A percentile compares a stretch with the other conserved stretches of the same genome.
These are phyloP conservation scores for Ascidia mentula DNA, from an alignment of 23 tunicate species.

Conservation along the genomic window DNA sequence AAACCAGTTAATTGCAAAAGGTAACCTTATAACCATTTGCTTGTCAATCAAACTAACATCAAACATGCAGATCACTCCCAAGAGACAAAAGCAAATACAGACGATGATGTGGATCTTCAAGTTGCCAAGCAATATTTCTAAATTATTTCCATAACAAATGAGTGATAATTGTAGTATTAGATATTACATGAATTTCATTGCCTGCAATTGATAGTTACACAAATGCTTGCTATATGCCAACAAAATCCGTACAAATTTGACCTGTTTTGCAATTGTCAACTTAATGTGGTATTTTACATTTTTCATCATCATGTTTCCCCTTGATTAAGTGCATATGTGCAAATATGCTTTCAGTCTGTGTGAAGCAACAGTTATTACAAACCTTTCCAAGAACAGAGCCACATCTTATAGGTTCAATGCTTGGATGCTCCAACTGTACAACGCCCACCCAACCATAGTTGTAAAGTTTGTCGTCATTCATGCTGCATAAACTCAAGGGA, in stretches of 20 bases:
- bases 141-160: neutral
- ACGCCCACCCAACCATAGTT: constrained; percentile 64
- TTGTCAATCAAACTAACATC: neutral
- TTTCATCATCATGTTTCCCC: no score
- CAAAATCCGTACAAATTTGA: no score
- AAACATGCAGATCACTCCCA: neutral
- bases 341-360: no score
- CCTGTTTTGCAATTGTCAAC: no score
- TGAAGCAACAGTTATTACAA: no score
- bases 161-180: no score
- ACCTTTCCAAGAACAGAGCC: constrained; percentile 49
- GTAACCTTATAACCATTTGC: neutral
- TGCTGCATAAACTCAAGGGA: constrained; percentile 45
- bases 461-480: constrained; percentile 4
- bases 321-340: no score
- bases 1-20: neutral
- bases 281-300: no score
- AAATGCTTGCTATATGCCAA: no score
- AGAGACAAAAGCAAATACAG: neutral
- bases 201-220: no score
- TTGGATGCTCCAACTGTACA: constrained; percentile 36
- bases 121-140: neutral
- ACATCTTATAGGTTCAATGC: constrained; percentile 19
- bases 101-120: neutral
- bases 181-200: no score